Evolutionary conservation across 2,888 invertebrate genomes (phyloP).

Genomic region (Bugulina stolonifera): DNA sequence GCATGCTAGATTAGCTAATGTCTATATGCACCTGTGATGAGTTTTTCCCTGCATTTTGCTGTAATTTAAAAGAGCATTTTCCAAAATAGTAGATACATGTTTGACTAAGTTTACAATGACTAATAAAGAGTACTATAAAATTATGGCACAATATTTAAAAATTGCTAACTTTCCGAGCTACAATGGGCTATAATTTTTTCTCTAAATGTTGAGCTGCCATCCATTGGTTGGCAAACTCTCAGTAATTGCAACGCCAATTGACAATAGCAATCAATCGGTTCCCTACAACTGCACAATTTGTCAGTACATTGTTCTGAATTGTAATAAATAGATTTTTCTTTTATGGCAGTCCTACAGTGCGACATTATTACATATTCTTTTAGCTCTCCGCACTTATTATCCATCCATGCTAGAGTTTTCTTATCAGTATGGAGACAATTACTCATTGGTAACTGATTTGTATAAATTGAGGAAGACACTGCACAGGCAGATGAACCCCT

Average conservation of each 20-base stretch:
- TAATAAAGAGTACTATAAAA: too few relatives aligned
- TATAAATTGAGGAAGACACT: neutral
- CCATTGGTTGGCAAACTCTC: neutral
- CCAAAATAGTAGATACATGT: too few relatives aligned
- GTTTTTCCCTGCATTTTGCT: too few relatives aligned
- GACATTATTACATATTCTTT: neutral
- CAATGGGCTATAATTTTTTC: neutral
- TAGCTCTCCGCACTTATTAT: neutral
- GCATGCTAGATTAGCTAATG: too few relatives aligned
- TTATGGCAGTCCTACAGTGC: neutral
- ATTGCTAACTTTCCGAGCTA: too few relatives aligned
- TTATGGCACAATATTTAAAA: too few relatives aligned
- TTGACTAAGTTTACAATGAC: too few relatives aligned
- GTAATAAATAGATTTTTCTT: neutral
- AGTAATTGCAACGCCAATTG: neutral
- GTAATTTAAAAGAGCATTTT: too few relatives aligned
- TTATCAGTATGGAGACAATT: neutral
- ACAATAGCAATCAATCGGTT: neutral
- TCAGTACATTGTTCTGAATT: neutral
- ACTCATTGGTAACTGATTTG: neutral
- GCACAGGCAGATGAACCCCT: neutral
- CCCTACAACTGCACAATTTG: conserved; percentile 3
- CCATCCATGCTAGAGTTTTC: neutral
- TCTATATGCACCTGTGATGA: too few relatives aligned
- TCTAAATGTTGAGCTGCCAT: neutral